These are phyloP conservation scores for Leiothrix lutea DNA, from an alignment of 2,113 vertebrate genomes.

Conservation along the genomic window DNA sequence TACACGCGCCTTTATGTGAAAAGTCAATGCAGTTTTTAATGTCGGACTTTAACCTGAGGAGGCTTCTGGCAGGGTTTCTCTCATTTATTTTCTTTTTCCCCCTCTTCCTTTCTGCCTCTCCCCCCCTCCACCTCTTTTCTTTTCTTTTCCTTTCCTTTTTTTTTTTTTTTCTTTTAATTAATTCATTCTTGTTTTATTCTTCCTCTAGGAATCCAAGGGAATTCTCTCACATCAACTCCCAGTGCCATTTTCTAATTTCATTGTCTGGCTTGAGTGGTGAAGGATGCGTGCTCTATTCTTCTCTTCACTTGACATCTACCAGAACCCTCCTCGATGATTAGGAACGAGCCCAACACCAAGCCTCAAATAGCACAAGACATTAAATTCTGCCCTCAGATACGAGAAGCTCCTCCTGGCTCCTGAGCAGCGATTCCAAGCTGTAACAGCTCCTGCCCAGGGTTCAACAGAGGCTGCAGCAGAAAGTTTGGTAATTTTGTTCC, in stretches of 20 bases:
- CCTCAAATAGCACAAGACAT: neutral
- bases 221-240: conserved; percentile 42
- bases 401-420: neutral
- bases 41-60: neutral
- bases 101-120: neutral
- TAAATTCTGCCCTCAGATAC: neutral
- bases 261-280: conserved; percentile 28
- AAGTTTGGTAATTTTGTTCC: neutral
- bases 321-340: conserved; percentile 44
- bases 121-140: neutral
- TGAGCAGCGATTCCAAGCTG: neutral
- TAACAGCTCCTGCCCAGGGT: neutral
- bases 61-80: neutral
- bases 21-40: conserved; percentile 25
- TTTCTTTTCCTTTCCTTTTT: neutral
- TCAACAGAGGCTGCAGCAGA: neutral
- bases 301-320: conserved; percentile 54
- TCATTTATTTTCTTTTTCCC: neutral
- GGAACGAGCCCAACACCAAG: conserved; percentile 13
- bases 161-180: neutral
- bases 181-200: conserved; percentile 27
- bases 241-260: conserved; percentile 39
- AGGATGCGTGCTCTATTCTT: conserved; percentile 26
- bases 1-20: neutral
- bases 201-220: conserved; percentile 16